These are phyloP conservation scores for Eubucco bourcierii DNA, from an alignment of 2,113 vertebrate genomes.

Conservation along the genomic window DNA sequence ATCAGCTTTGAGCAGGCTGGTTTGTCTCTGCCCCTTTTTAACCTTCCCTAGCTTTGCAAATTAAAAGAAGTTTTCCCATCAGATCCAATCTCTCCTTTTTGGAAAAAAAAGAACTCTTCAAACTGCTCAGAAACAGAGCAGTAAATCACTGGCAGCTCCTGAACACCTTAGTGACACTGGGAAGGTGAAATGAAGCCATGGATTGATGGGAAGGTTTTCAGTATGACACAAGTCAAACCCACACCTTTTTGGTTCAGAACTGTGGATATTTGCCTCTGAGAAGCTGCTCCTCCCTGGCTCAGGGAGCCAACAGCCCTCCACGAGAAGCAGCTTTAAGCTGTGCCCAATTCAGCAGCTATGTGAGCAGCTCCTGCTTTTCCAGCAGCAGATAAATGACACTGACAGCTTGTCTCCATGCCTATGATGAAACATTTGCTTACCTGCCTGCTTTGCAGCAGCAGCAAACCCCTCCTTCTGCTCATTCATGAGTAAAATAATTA, in stretches of 20 bases:
- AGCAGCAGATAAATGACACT: background rate
- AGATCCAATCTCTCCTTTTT: constrained; percentile 1
- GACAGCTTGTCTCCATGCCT: accelerated
- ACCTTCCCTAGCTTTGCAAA: background rate
- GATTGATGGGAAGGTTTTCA: background rate
- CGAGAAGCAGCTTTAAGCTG: accelerated
- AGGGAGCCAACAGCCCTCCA: accelerated
- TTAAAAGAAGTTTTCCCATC: background rate
- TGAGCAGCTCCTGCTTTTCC: background rate
- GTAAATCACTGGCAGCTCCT: background rate
- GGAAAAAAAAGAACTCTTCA: background rate
- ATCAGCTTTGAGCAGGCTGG: background rate
- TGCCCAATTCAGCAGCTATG: background rate
- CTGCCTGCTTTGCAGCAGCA: background rate
- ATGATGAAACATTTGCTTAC: accelerated
- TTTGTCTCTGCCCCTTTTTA: background rate
- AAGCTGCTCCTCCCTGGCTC: background rate
- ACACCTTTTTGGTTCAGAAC: background rate
- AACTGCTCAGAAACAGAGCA: background rate
- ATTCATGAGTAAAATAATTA: accelerated
- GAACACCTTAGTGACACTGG: background rate
- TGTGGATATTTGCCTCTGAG: accelerated
- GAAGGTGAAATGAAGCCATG: background rate
- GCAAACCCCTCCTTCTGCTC: background rate
- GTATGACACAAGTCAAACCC: background rate